phyloP scores from a whole-genome alignment of 1,140 invertebrate species.

The Solen grandis region DNA sequence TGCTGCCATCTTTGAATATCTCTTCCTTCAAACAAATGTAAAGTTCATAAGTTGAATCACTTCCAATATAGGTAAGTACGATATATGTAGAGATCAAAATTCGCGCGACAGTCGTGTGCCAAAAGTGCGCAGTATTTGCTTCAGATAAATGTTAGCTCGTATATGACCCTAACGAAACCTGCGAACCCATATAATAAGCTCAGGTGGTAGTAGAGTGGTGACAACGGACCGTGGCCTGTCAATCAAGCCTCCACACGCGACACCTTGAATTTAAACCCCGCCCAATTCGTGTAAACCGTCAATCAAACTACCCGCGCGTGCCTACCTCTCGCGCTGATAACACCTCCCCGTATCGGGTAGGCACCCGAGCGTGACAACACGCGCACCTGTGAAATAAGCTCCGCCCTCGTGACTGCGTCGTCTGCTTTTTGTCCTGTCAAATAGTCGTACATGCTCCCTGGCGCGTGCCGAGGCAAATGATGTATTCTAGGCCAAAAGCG shows the following conservation, averaged over 20 bases:
- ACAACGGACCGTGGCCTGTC: slow-evolving; percentile 42
- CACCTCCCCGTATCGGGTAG: slow-evolving; percentile 10
- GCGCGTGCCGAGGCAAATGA: slow-evolving; percentile 47
- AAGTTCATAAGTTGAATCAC: slow-evolving; percentile 9
- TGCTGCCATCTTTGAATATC: slow-evolving; percentile 46
- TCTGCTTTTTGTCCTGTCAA: slow-evolving; percentile 40
- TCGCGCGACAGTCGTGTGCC: slow-evolving; percentile 56
- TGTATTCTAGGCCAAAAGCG: slow-evolving; percentile 25
- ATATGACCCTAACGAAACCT: slow-evolving; percentile 41
- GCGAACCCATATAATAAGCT: slow-evolving; percentile 48
- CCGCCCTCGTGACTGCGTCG: slow-evolving; percentile 43
- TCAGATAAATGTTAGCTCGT: slow-evolving; percentile 33
- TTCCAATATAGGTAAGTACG: slow-evolving; percentile 1
- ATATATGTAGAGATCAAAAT: slow-evolving; percentile 22
- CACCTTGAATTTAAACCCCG: slow-evolving; percentile 17
- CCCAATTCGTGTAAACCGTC: slow-evolving; percentile 12
- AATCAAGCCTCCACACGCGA: slow-evolving; percentile 56
- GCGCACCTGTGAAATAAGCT: slow-evolving; percentile 50
- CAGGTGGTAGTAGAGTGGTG: slow-evolving; percentile 38
- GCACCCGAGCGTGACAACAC: slow-evolving; percentile 39
- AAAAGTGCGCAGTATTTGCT: slow-evolving; percentile 27
- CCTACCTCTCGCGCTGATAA: slow-evolving; percentile 35
- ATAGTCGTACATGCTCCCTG: slow-evolving; percentile 33
- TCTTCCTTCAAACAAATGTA: not conserved
- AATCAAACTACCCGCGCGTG: slow-evolving; percentile 23